These are phyloP conservation scores for Trematocara caparti DNA, from an alignment of 2,797 vertebrate species.

Conservation along the genomic window DNA sequence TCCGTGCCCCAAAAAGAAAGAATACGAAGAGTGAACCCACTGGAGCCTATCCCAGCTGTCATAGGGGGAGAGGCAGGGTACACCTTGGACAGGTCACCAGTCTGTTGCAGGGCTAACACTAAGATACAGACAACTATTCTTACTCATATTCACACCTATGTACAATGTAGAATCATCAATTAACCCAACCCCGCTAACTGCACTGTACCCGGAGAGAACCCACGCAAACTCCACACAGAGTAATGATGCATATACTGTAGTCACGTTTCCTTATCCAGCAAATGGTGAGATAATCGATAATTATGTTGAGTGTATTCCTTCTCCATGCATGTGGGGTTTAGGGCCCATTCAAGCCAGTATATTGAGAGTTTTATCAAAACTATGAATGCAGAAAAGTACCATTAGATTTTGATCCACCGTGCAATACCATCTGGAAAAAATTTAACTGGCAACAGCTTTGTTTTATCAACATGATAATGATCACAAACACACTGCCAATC, in stretches of 20 bases:
- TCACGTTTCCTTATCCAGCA: background rate
- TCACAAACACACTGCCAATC: background rate
- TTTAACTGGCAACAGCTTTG: background rate
- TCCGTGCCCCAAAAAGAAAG: background rate
- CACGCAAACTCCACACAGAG: background rate
- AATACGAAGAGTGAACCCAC: background rate
- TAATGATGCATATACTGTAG: background rate
- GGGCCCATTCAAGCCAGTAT: background rate
- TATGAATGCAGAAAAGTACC: background rate
- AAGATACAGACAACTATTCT: background rate
- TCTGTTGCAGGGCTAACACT: background rate
- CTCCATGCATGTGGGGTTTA: background rate
- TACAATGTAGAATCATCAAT: background rate
- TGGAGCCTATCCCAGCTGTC: background rate
- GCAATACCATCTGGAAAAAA: background rate
- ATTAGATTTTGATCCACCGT: background rate
- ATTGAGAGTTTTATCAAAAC: background rate
- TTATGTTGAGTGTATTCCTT: background rate
- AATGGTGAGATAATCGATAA: background rate
- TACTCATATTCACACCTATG: background rate
- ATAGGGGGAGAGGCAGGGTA: background rate
- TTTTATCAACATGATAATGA: background rate
- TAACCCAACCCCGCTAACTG: background rate
- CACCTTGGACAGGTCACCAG: background rate
- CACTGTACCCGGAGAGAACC: background rate